Base-by-base conservation (phyloP, 1,140 invertebrate genomes). In the Zaprionus kolodkinae region DNA sequence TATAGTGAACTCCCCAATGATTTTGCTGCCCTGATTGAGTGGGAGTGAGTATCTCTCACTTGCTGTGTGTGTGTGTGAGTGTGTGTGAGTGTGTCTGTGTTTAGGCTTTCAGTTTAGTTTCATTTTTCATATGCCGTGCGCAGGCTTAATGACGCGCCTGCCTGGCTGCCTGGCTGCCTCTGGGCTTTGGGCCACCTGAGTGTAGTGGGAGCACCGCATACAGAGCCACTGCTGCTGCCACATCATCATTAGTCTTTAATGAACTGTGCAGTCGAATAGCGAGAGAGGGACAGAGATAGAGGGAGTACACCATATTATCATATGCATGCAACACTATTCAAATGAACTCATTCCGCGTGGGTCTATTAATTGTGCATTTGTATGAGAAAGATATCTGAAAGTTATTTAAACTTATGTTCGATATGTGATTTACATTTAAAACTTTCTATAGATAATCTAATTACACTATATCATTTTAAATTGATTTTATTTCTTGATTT, bases 111-210 rank as follows among this genome's bases (percentile, higher is more conserved):
- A 65, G 78, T 81, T 66, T 50, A 75, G 71, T 83, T 86, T 86
- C 76, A 87, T 87, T 88, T 87, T 87, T 83, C 67, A 88, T 88
- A 75, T 88, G 69, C 80, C 77, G 63, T 79, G 84, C 59, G 50
- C 55, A 57, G 67, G 33, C 69, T 65, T 88, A 88, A 86, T 84
- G 84, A 88, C 63, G 45, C 70, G 70, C n/a, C 73, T 54, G 80
- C 21, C 21, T 21, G 21, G 21, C 73, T 54, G 80, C 21, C 21
- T 21, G 21, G 21, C 21, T 21, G 21, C 80, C 75, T 69, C 57
- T 74, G 75, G 64, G 81, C 74, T 40, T 72, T 60, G 48, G 48
- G 35, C 35, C 69, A 74, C 52, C 68, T 70, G 67, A 78, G 57
- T 52, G 67, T 9, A 56, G 52, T 52, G 38, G 40, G 21, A 21